Evolutionary conservation across 2,113 vertebrate species (phyloP), one percentile per base, ranked within the genome.

Genomic region (Salvelinus alpinus): DNA sequence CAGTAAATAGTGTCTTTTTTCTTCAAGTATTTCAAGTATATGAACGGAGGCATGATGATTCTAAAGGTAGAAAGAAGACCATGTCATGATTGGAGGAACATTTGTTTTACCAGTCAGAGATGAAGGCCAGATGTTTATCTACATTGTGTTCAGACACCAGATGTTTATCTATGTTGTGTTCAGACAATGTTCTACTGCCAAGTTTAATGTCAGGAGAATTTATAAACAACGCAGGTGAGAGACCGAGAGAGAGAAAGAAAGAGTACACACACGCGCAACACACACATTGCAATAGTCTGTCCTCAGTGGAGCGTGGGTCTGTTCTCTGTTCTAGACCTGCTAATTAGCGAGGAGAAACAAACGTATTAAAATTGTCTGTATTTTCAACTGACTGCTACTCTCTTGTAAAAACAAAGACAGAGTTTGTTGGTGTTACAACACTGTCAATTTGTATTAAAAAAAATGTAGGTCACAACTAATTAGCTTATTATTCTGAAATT

Each of bases 41-140:
- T 60, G 62, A 81, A 78, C 70, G 47, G 78, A 78, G 75, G 80
- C 38, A 70, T 84, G 88, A 86, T 86, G 85, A 79, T 69, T 72
- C 11, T 14, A 4, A 76, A 85, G 78, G 78, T 60, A 5, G 75
- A 84, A 71, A 80, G 78, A 1, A 74, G 88, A 84, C 80, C 70
- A 69, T 81, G 87, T 89, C 82, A 90, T 72, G 44, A 82, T 84
- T 86, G 85, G 82, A 88, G 82, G 85, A 88, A 84, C 87, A 87
- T 79, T 64, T 84, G 84, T 90, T 91, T 78, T 90, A 89, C 90
- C 89, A 88, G 90, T 87, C 83, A 88, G 86, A 85, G 87, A 87
- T 88, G 0, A n/a, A 88, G 90, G 87, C 88, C 76, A 80, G 34
- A 3, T 82, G 87, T 90, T 86, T 81, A 82, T 85, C 86, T 89